Evolutionary conservation across 2,888 invertebrate species (phyloP).

Genomic region (Marronus borbonicus): DNA sequence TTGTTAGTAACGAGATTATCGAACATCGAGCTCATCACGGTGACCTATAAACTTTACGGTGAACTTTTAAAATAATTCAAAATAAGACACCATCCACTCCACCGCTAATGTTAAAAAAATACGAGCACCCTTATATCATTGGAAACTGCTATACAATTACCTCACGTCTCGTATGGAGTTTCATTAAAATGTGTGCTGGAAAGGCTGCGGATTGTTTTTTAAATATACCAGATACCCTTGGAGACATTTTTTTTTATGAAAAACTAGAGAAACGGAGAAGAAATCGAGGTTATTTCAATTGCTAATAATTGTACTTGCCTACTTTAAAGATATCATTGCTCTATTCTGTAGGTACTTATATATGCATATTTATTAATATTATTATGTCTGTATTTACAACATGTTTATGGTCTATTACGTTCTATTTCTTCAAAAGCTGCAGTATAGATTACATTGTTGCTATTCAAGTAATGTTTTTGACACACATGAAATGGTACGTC

Average conservation of each 20-base stretch:
- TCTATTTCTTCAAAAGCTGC: too few species aligned
- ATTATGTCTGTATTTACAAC: too few species aligned
- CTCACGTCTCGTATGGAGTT: not conserved
- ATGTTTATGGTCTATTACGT: too few species aligned
- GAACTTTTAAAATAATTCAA: constrained; percentile 32
- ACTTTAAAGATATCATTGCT: too few species aligned
- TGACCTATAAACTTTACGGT: constrained; percentile 35
- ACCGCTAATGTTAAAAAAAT: constrained; percentile 1
- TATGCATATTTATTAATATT: too few species aligned
- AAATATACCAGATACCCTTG: not conserved
- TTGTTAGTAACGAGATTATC: constrained; percentile 14
- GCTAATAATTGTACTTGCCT: too few species aligned
- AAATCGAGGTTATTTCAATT: too few species aligned
- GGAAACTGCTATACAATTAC: not conserved
- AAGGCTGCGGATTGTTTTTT: not conserved
- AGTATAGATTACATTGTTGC: too few species aligned
- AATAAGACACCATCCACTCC: not conserved
- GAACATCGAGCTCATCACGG: not conserved
- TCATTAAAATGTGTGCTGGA: too few species aligned
- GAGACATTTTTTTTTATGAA: not conserved
- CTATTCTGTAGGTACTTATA: too few species aligned
- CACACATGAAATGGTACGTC: too few species aligned
- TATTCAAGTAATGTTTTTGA: too few species aligned
- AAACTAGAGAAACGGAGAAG: not conserved
- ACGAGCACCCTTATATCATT: not conserved